Evolutionary conservation across 2,797 vertebrate genomes (phyloP).

Genomic region (Myotis vivesi): DNA sequence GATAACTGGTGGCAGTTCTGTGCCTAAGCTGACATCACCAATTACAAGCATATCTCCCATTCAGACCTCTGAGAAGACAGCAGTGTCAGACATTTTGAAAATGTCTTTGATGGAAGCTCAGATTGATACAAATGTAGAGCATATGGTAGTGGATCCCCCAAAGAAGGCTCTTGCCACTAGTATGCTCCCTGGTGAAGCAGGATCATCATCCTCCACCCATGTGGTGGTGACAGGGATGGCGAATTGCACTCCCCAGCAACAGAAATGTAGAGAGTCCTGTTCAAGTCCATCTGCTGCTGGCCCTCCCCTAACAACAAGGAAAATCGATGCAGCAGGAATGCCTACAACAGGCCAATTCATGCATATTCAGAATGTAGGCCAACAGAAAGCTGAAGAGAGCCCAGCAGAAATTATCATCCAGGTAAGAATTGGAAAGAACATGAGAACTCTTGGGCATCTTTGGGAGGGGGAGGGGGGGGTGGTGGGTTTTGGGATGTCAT

Average conservation of each 20-base stretch:
- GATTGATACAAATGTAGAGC: constrained; percentile 92
- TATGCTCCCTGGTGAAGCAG: constrained; percentile 80
- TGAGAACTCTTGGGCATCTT: constrained; percentile 52
- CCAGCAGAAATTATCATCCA: constrained; percentile 88
- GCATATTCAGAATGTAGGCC: constrained; percentile 89
- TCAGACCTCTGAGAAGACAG: constrained; percentile 87
- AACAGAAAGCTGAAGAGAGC: constrained; percentile 86
- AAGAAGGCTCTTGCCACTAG: constrained; percentile 81
- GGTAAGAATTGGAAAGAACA: constrained; percentile 81
- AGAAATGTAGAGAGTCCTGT: constrained; percentile 82
- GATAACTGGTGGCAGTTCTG: constrained; percentile 88
- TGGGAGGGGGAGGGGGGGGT: neutral
- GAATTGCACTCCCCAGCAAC: constrained; percentile 83
- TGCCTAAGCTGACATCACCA: constrained; percentile 88
- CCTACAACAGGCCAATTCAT: constrained; percentile 87
- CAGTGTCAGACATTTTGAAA: constrained; percentile 95
- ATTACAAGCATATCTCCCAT: constrained; percentile 89
- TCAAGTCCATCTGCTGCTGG: constrained; percentile 82
- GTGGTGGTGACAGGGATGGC: constrained; percentile 79
- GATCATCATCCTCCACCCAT: constrained; percentile 84
- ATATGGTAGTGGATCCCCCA: constrained; percentile 92
- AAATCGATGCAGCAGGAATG: constrained; percentile 78
- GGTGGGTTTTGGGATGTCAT: neutral
- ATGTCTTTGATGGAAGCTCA: constrained; percentile 99
- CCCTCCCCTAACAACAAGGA: constrained; percentile 82